These are phyloP conservation scores for Pangasius mekongensis DNA, from an alignment of 2,797 vertebrate species.

Conservation along the genomic window DNA sequence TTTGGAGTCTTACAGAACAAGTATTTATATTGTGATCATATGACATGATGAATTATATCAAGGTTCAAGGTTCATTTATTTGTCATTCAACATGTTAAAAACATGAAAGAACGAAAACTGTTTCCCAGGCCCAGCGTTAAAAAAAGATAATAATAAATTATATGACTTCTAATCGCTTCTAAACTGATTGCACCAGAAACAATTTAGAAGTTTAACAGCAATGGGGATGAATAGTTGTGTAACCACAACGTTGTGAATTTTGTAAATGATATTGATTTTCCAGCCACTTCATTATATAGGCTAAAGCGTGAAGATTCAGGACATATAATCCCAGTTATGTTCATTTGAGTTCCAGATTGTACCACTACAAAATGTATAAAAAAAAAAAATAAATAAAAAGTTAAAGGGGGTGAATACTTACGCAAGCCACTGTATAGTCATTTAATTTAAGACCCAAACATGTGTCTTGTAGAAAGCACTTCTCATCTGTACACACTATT, in stretches of 20 bases:
- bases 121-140: no score
- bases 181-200: not conserved
- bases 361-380: not conserved
- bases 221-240: not conserved
- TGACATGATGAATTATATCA: not conserved
- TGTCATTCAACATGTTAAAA: no score
- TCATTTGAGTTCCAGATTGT: not conserved
- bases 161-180: no score
- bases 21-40: not conserved
- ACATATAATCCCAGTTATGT: not conserved
- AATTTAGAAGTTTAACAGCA: not conserved
- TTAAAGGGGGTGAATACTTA: not conserved
- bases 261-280: not conserved
- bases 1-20: not conserved
- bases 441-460: not conserved
- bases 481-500: not conserved
- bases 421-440: not conserved
- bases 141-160: not conserved
- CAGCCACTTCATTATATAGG: not conserved
- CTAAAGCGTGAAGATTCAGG: not conserved
- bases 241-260: not conserved
- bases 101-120: no score
- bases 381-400: no score
- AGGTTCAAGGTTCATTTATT: no score
- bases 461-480: not conserved